Percentiles rank a stretch among this genome's conserved stretches.
Conservation (phyloP, 2,797 vertebrate species). For the Phalloptychus januarius region DNA sequence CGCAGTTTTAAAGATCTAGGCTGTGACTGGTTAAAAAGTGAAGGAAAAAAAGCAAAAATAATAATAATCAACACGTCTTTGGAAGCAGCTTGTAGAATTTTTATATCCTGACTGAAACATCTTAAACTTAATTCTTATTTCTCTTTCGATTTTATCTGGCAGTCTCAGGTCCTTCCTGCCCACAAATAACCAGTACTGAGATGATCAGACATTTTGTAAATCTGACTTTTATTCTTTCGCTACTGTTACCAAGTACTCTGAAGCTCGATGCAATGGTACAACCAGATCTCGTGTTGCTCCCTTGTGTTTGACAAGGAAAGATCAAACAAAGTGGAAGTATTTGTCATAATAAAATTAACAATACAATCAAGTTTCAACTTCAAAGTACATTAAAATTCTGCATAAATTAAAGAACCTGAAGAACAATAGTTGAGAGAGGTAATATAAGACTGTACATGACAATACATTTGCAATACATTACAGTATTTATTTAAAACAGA, state of each 20-base stretch:
- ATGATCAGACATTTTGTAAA: slow-evolving; percentile 68
- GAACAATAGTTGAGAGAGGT: slow-evolving; percentile 76
- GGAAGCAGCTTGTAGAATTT: slow-evolving; percentile 18
- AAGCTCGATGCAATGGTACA: slow-evolving; percentile 48
- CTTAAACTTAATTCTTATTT: slow-evolving; percentile 9
- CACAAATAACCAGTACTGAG: slow-evolving; percentile 69
- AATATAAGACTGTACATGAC: slow-evolving; percentile 84
- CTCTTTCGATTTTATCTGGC: slow-evolving; percentile 2
- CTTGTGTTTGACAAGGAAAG: slow-evolving; percentile 55
- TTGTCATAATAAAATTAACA: slow-evolving; percentile 70
- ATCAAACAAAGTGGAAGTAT: slow-evolving; percentile 68
- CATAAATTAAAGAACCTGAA: slow-evolving; percentile 78
- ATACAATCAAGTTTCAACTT: slow-evolving; percentile 71
- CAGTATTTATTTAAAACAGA: slow-evolving; percentile 78
- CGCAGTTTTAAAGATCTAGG: neutral
- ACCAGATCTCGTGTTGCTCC: slow-evolving; percentile 52
- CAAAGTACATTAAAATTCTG: slow-evolving; percentile 77
- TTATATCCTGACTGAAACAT: slow-evolving; percentile 22
- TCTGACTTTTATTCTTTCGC: slow-evolving; percentile 75
- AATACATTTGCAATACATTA: slow-evolving; percentile 82
- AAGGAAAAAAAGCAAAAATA: too few species aligned
- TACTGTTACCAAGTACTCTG: slow-evolving; percentile 66
- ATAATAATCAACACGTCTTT: neutral
- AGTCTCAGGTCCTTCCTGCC: slow-evolving; percentile 39
- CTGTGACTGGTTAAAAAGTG: neutral